Evolutionary conservation across 2,888 invertebrate genomes (phyloP).

Genomic region (Rhopalosiphum nymphaeae): DNA sequence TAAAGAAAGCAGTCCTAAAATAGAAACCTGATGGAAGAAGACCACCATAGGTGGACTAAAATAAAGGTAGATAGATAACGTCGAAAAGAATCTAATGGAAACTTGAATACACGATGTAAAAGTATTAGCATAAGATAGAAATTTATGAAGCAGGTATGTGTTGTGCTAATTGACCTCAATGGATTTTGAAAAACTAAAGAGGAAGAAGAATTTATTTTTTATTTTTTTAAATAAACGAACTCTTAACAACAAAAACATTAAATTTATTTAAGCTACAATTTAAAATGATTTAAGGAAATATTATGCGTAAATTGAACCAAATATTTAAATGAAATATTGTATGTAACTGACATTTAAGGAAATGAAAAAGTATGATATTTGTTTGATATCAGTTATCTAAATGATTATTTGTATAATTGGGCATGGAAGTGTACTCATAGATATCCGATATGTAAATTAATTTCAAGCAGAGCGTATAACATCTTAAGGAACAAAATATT

Average conservation of each 20-base stretch:
- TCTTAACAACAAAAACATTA: background rate
- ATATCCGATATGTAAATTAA: conserved; percentile 54
- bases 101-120: background rate
- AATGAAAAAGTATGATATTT: conserved; percentile 19
- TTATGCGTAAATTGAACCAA: background rate
- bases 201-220: background rate
- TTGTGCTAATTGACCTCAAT: background rate
- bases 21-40: background rate
- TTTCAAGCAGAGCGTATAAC: background rate
- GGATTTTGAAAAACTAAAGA: background rate
- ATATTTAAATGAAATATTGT: background rate
- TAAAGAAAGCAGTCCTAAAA: background rate
- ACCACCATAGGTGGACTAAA: background rate
- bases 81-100: background rate
- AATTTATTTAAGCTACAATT: background rate
- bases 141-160: background rate
- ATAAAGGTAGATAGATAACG: background rate
- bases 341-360: conserved; percentile 24
- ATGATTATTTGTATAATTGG: conserved; percentile 39
- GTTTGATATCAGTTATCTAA: conserved; percentile 30
- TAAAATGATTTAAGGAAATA: background rate
- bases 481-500: conserved; percentile 9
- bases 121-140: background rate
- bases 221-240: too few species aligned
- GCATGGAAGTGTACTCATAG: conserved; percentile 40